Percentiles rank a stretch among this genome's conserved stretches.
phyloP scores from a whole-genome alignment of 1,140 invertebrate genomes.

The Hylaeus anthracinus region DNA sequence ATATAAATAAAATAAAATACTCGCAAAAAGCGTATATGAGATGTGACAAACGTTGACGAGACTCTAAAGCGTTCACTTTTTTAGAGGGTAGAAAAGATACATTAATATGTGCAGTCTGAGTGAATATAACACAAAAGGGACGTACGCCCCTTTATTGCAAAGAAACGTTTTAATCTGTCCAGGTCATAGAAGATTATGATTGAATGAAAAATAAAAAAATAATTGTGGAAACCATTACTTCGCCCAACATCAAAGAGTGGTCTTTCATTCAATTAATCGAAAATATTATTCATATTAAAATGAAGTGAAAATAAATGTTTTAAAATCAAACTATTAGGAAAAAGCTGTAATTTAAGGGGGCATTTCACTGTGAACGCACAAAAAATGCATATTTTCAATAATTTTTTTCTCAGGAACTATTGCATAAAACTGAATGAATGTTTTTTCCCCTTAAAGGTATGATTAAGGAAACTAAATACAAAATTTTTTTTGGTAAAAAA shows the following conservation, averaged over 20 bases:
- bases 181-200: neutral
- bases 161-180: constrained; percentile 9
- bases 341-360: too few relatives aligned
- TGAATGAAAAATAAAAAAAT: neutral
- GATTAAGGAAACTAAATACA: too few relatives aligned
- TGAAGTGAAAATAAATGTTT: too few relatives aligned
- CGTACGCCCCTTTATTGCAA: constrained; percentile 10
- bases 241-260: too few relatives aligned
- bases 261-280: neutral
- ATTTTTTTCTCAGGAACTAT: too few relatives aligned
- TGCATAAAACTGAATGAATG: too few relatives aligned
- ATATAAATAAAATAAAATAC: neutral
- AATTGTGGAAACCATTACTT: neutral
- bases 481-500: too few relatives aligned
- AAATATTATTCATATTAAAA: too few relatives aligned
- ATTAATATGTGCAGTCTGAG: constrained; percentile 23
- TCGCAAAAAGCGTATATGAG: constrained; percentile 3
- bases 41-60: constrained; percentile 4
- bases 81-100: constrained; percentile 32
- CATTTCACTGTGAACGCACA: too few relatives aligned
- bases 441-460: too few relatives aligned
- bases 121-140: constrained; percentile 22
- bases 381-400: too few relatives aligned
- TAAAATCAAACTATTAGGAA: too few relatives aligned
- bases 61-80: constrained; percentile 29